phyloP scores from a whole-genome alignment of 1,140 invertebrate species.

The Achatina immaculata region DNA sequence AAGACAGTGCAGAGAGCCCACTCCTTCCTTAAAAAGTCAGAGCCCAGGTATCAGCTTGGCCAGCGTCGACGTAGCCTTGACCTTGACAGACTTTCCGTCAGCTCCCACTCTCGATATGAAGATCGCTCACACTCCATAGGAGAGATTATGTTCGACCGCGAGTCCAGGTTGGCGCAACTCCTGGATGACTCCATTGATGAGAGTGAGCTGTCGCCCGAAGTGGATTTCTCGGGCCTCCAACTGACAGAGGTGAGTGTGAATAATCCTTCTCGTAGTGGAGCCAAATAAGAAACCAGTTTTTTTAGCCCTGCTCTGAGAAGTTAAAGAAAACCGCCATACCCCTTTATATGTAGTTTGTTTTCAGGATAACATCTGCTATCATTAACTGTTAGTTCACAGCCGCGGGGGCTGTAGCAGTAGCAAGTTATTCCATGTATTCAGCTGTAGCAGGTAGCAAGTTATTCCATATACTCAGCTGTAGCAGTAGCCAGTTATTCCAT shows the following conservation, averaged over 20 bases:
- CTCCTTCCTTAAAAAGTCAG: not conserved
- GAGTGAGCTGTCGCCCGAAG: not conserved
- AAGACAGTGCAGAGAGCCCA: no score
- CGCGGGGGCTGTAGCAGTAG: no score
- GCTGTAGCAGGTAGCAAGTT: no score
- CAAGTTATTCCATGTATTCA: no score
- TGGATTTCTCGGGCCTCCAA: not conserved
- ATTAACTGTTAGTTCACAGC: no score
- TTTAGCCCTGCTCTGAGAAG: not conserved
- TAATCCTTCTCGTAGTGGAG: no score
- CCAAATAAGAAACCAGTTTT: no score
- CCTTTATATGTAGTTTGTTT: no score
- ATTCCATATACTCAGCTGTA: no score
- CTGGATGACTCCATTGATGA: not conserved
- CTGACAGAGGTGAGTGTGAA: constrained; percentile 6
- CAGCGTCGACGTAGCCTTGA: constrained; percentile 20
- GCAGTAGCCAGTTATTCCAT: no score
- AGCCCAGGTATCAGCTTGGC: not conserved
- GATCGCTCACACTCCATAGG: not conserved
- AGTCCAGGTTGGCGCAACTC: no score
- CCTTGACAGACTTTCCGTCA: not conserved
- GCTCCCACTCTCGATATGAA: not conserved
- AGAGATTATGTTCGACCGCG: not conserved
- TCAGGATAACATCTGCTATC: no score
- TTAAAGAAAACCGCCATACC: not conserved